Evolutionary conservation across 2,888 invertebrate genomes (phyloP), one percentile per base, ranked within the genome.

Genomic region (Sarcophaga variegata): DNA sequence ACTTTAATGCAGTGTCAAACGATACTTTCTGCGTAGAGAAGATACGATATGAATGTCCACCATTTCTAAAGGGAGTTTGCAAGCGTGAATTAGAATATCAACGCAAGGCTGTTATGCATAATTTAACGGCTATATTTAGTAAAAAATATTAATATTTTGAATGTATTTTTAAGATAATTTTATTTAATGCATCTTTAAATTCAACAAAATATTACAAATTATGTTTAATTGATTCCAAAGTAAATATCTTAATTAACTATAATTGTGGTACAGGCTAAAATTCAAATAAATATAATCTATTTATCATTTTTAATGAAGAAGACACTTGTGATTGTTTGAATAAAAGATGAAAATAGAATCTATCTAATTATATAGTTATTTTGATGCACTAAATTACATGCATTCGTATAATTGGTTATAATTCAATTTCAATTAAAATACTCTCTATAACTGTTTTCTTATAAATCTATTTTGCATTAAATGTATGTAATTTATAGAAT

Each of bases 1-100:
- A 94, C 89, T 96, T 96, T 88, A 92, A 92, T 14, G 91, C 92
- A 20, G 91, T 93, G 0, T 94, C 94, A 49, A 84, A 88, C 6
- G 94, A 94, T 87, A 95, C 95, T 0, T 92, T 94, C 72, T 95
- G 95, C 89, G 92, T 93, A 27, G 96, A 96, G 92, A 91, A 89
- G 72, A 89, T 93, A 11, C 93, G 93, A 25, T 96, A 95, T 90
- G 95, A 96, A 90, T 96, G 96, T 89, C 96, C 96, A 2, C 93
- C 94, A 12, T 90, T 95, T 5, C 91, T 96, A 67, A 94, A 94
- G 4, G 87, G 89, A 1, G 94, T 95, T 81, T 96, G 96, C 89
- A 92, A 93, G 66, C 94, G 94, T 54, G 96, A 96, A 93, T 95
- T 94, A 54, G 92, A 93, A 86, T 93, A 89, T 87, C 94, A 94